A percentile compares a stretch with the other conserved stretches of the same genome.
Conservation (phyloP, 2,797 vertebrate species). For the Capromys pilorides region DNA sequence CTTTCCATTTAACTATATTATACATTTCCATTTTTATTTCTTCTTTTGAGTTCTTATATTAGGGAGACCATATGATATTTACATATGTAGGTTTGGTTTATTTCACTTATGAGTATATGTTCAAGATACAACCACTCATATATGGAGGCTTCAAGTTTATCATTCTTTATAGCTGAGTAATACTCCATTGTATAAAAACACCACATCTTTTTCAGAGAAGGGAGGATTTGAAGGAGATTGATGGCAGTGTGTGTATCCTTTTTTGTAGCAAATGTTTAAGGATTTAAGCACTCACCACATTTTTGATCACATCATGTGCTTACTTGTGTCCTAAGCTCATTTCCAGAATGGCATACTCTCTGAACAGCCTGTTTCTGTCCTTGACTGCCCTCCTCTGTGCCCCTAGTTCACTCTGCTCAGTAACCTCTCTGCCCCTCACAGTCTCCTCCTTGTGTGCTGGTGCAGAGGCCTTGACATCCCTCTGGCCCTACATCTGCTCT, state of each 20-base stretch:
- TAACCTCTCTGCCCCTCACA: neutral
- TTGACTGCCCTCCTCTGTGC: neutral
- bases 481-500: neutral
- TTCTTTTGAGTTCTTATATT: too few relatives aligned
- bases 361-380: neutral
- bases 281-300: neutral
- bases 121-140: too few relatives aligned
- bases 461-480: neutral
- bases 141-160: too few relatives aligned
- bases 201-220: too few relatives aligned
- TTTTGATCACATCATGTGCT: neutral
- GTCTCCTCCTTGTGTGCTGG: neutral
- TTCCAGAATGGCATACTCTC: accelerated
- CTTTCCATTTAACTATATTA: too few relatives aligned
- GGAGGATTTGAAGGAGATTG: neutral
- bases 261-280: neutral
- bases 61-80: too few relatives aligned
- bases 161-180: too few relatives aligned
- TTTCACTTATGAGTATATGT: too few relatives aligned
- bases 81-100: too few relatives aligned
- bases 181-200: too few relatives aligned
- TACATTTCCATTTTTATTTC: too few relatives aligned
- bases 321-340: neutral
- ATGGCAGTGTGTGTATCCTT: neutral
- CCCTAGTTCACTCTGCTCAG: neutral